Base-by-base conservation (phyloP, 1,140 invertebrate genomes). In the Drosophila seguyi region DNA sequence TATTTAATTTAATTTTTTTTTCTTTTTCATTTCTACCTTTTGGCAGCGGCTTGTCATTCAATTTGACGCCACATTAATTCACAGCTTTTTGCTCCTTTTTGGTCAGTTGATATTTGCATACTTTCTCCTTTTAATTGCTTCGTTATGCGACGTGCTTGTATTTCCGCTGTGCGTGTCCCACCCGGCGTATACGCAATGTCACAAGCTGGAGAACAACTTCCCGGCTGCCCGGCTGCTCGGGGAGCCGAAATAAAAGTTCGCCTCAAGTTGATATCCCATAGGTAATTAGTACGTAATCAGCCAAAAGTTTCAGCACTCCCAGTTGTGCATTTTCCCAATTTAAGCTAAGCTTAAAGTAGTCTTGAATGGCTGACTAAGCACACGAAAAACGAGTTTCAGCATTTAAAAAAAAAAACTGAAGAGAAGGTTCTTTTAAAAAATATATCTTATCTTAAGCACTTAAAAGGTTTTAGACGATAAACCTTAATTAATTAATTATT, bases 21-120 rank as follows among this genome's bases (percentile, higher is more conserved):
- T 16, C 18, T 4, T n/a, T 27, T 20, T 34, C 44, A 11, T 39
- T 82, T 45, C 34, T 45, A 52, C 59, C 57, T 62, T 60, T 62
- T 69, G 73, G 77, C 63, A 39, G 72, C 57, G 62, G 63, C 68
- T 75, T 73, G 83, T 82, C 83, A 88, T 88, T 87, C 76, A 88
- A 87, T 87, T 87, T 88, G 76, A 88, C 84, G 84, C 79, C 76
- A 88, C 76, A 84, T 88, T 83, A 73, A 87, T 87, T 87, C 83
- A 87, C 60, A 41, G 56, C 58, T 73, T 68, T 69, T 29, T 52
- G 36, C 41, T 42, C 41, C 44, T 53, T 57, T 82, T 65, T 44
- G 44, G 66, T 38, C 62, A 67, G 22, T 50, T 44, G 25, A 63
- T 68, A 80, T 74, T 71, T 75, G 66, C 61, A 76, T 68, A 65